Evolutionary conservation across 2,113 vertebrate species (phyloP).

Genomic region (Perca schrenkii): DNA sequence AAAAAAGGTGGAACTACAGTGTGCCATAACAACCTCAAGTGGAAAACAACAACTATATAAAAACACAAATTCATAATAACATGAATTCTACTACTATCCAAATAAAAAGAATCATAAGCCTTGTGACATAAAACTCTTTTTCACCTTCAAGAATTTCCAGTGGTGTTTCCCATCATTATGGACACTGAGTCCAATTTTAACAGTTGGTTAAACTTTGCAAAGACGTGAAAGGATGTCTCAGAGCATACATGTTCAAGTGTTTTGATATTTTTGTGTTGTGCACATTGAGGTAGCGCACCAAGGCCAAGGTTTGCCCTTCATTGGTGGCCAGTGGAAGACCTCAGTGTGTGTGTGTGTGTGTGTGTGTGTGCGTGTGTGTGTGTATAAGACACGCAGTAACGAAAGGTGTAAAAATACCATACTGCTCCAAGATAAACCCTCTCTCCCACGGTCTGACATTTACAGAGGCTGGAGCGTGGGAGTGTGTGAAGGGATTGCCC

Average conservation of each 20-base stretch:
- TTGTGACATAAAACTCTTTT: not conserved
- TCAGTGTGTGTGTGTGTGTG: constrained; percentile 5
- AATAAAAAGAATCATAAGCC: not conserved
- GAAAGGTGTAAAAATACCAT: constrained; percentile 84
- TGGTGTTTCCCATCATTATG: constrained; percentile 12
- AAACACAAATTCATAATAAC: not conserved
- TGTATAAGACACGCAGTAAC: constrained; percentile 44
- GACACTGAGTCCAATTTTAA: not conserved
- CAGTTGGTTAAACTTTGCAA: constrained; percentile 25
- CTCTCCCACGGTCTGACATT: constrained; percentile 80
- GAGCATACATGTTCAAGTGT: constrained; percentile 32
- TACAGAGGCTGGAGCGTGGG: constrained; percentile 79
- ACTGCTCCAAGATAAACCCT: constrained; percentile 82
- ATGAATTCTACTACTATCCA: not conserved
- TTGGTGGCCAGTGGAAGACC: constrained; percentile 16
- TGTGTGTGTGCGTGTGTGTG: constrained; percentile 30
- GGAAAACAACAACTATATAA: not conserved
- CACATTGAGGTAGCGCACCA: constrained; percentile 8
- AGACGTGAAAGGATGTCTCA: constrained; percentile 23
- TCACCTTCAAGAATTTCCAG: not conserved
- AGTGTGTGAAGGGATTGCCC: constrained; percentile 74
- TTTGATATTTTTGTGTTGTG: constrained; percentile 26
- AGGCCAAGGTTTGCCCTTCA: constrained; percentile 46
- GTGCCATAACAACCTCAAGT: not conserved
- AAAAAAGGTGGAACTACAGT: not conserved